Conservation (phyloP, 2,797 vertebrate species). For the Artibeus jamaicensis region DNA sequence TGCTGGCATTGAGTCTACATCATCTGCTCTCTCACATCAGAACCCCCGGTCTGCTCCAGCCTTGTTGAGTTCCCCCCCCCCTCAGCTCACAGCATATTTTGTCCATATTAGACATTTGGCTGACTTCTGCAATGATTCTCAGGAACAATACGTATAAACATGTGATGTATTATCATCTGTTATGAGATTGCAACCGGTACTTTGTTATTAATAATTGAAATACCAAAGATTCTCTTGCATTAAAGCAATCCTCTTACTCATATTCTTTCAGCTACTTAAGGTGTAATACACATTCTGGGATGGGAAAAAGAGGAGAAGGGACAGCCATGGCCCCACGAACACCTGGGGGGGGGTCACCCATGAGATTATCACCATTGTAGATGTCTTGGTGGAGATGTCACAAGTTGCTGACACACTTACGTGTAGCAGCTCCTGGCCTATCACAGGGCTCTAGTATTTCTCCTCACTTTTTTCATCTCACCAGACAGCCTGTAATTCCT, state of each 20-base stretch:
- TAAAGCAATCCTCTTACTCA: background rate
- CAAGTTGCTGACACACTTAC: background rate
- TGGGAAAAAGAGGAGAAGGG: background rate
- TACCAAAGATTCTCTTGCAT: background rate
- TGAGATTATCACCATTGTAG: background rate
- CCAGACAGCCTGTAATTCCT: background rate
- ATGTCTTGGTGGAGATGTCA: background rate
- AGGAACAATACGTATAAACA: background rate
- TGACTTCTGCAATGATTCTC: background rate
- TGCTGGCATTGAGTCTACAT: background rate
- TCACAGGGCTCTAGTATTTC: background rate
- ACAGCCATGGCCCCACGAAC: background rate
- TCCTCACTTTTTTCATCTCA: background rate
- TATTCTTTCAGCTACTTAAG: background rate
- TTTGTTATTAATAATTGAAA: slow-evolving; percentile 21
- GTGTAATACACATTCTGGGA: background rate
- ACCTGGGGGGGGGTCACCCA: background rate
- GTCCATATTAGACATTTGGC: background rate
- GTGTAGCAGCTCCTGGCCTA: background rate
- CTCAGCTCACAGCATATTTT: background rate
- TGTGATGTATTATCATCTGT: background rate
- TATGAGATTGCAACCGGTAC: background rate
- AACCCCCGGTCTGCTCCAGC: background rate
- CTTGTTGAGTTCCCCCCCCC: background rate
- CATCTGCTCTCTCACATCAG: background rate